phyloP scores from a whole-genome alignment of 2,113 vertebrate genomes.

The Antechinus stuartii region DNA sequence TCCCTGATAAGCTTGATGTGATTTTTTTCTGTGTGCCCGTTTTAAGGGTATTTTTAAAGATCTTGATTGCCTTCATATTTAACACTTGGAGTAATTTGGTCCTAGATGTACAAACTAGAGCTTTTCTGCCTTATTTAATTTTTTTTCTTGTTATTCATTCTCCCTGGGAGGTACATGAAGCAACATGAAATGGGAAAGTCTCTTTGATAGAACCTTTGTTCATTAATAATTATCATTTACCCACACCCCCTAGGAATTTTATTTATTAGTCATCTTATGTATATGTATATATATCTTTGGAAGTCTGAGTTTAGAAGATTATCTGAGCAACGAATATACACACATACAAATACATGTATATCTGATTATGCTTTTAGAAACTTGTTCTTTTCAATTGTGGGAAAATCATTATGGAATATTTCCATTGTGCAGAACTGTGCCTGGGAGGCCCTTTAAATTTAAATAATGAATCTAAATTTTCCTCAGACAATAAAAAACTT shows the following conservation, averaged over 20 bases:
- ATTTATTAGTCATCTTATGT: background rate
- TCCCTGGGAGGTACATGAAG: slow-evolving; percentile 30
- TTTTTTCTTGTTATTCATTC: slow-evolving; percentile 5
- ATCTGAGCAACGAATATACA: slow-evolving; percentile 8
- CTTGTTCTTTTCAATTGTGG: background rate
- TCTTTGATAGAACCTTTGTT: background rate
- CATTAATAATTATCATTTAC: background rate
- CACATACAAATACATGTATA: slow-evolving; percentile 18
- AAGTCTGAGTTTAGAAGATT: background rate
- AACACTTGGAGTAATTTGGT: slow-evolving; percentile 60
- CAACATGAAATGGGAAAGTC: slow-evolving; percentile 9
- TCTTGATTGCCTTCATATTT: slow-evolving; percentile 33
- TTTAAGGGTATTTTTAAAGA: slow-evolving; percentile 15
- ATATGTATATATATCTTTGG: background rate
- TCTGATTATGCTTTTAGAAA: background rate
- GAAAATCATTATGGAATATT: background rate
- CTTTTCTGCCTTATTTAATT: background rate
- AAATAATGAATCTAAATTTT: slow-evolving; percentile 58
- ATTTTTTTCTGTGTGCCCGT: background rate
- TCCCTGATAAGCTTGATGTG: background rate
- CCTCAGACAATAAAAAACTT: background rate
- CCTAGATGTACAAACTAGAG: background rate
- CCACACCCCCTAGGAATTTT: background rate
- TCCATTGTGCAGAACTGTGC: background rate
- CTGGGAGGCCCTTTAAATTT: background rate